Percentiles rank a stretch among this genome's conserved stretches.
Evolutionary conservation across 2,113 vertebrate species (phyloP).

Genomic region (Tichodroma muraria): DNA sequence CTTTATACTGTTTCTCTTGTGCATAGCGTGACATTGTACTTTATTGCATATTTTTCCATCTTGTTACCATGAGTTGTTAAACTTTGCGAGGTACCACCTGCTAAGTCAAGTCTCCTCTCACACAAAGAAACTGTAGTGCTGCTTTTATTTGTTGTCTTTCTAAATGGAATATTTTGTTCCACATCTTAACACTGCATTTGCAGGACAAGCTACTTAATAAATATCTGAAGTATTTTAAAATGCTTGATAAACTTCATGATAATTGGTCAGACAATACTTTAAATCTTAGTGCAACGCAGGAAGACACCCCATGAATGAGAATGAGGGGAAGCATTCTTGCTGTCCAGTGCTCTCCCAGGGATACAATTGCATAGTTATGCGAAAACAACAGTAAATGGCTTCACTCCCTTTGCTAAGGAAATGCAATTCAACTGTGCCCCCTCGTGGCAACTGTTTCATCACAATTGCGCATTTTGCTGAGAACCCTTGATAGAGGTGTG

Average conservation of each 20-base stretch:
- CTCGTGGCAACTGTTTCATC: conserved; percentile 34
- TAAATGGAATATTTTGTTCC: not conserved
- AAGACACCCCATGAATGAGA: conserved; percentile 10
- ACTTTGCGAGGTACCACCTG: not conserved
- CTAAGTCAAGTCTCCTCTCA: not conserved
- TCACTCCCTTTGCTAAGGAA: not conserved
- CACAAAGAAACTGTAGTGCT: not conserved
- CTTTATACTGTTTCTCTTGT: not conserved
- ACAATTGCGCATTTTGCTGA: not conserved
- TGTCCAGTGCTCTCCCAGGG: conserved; percentile 30
- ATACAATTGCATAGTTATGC: conserved; percentile 7
- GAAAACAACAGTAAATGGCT: conserved; percentile 37
- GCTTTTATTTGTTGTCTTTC: not conserved
- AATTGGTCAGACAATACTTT: not conserved
- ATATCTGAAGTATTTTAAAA: not conserved
- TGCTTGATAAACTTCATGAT: not conserved
- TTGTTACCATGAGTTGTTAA: not conserved
- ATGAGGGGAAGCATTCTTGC: conserved; percentile 45
- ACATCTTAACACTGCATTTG: not conserved
- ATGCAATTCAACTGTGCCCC: conserved; percentile 58
- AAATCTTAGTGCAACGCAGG: not conserved
- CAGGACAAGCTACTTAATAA: not conserved
- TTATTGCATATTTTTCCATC: not conserved
- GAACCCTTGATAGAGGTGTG: not conserved
- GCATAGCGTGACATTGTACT: not conserved